Evolutionary conservation across 2,888 invertebrate species (phyloP).

Genomic region (Parnassius apollo): DNA sequence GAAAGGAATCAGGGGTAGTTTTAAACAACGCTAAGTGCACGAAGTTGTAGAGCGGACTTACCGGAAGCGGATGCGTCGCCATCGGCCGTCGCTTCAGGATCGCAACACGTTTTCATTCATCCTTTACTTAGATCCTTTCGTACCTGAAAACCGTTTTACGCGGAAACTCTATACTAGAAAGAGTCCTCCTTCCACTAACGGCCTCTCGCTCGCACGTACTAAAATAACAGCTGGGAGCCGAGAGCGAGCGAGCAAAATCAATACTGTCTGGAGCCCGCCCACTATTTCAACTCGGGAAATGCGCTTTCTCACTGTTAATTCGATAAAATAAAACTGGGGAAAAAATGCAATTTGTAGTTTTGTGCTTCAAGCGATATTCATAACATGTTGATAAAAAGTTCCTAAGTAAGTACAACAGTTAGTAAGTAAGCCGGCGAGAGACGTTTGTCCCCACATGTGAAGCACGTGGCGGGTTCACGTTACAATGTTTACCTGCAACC

Average conservation of each 20-base stretch:
- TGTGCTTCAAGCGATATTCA: constrained; percentile 43
- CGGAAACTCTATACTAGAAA: constrained; percentile 73
- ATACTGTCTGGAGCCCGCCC: constrained; percentile 79
- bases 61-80: constrained; percentile 78
- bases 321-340: constrained; percentile 77
- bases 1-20: constrained; percentile 37
- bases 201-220: constrained; percentile 55
- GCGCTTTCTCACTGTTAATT: constrained; percentile 78
- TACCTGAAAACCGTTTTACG: constrained; percentile 58
- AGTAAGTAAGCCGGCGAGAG: not conserved
- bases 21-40: constrained; percentile 73
- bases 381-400: constrained; percentile 8
- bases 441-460: constrained; percentile 56
- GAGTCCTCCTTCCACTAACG: constrained; percentile 57
- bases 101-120: constrained; percentile 81
- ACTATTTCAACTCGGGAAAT: constrained; percentile 73
- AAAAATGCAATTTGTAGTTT: constrained; percentile 68
- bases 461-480: constrained; percentile 74
- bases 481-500: constrained; percentile 78
- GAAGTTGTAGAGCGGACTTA: constrained; percentile 76
- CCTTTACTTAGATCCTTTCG: constrained; percentile 67
- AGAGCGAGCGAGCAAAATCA: constrained; percentile 72
- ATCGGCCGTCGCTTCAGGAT: constrained; percentile 77
- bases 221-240: constrained; percentile 46
- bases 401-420: not conserved